Percentiles rank a stretch among this genome's conserved stretches.
phyloP scores from a whole-genome alignment of 2,888 invertebrate genomes.

The Celastrina argiolus region DNA sequence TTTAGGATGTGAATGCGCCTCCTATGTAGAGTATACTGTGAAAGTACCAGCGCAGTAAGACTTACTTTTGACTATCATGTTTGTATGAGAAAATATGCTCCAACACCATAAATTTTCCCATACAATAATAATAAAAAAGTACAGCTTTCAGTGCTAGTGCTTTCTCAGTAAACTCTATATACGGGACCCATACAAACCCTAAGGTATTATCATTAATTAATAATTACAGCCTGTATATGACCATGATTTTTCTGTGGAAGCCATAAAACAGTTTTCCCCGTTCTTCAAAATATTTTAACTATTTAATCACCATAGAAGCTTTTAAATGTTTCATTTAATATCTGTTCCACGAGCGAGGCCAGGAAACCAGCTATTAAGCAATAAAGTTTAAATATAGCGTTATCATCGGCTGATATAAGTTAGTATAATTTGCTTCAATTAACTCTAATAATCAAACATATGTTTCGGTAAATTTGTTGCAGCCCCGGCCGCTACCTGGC shows the following conservation, averaged over 20 bases:
- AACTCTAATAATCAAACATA: constrained; percentile 2
- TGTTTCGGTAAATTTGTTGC: not conserved
- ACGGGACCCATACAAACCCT: too few relatives aligned
- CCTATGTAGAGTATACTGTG: too few relatives aligned
- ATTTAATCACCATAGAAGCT: not conserved
- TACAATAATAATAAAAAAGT: too few relatives aligned
- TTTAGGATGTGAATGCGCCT: too few relatives aligned
- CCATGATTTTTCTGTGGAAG: not conserved
- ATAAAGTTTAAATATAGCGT: constrained; percentile 7
- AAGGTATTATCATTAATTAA: too few relatives aligned
- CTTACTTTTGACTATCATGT: too few relatives aligned
- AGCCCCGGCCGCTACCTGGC: not conserved
- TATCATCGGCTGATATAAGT: not conserved
- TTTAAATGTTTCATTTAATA: not conserved
- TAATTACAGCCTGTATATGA: too few relatives aligned
- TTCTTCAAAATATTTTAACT: not conserved
- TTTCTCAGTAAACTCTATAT: too few relatives aligned
- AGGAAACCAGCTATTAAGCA: constrained; percentile 1
- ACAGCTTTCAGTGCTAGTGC: too few relatives aligned
- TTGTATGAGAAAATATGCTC: too few relatives aligned
- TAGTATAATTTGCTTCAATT: constrained; percentile 8
- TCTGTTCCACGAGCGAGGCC: not conserved
- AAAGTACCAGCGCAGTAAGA: too few relatives aligned
- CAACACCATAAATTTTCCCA: too few relatives aligned
- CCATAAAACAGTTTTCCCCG: not conserved